Conservation (phyloP, 2,888 invertebrate species). For the Lasiommata megera region DNA sequence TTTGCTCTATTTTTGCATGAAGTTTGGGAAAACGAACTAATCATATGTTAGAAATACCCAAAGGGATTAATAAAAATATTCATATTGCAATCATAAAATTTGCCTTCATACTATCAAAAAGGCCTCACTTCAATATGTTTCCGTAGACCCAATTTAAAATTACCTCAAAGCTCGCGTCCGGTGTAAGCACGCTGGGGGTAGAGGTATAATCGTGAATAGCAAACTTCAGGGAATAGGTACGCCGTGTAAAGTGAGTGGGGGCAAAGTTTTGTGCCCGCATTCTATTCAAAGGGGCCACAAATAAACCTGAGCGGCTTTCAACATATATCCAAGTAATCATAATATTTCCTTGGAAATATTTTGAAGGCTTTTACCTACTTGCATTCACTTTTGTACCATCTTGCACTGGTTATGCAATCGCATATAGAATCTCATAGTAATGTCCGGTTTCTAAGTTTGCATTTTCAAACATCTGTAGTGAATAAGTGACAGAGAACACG, state of each 20-base stretch:
- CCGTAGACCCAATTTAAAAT: conserved; percentile 6
- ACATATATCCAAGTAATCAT: background rate
- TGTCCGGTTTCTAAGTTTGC: too few species aligned
- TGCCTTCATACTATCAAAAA: background rate
- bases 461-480: too few species aligned
- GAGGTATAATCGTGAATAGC: background rate
- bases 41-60: too few species aligned
- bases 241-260: background rate
- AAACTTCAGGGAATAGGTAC: background rate
- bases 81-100: background rate
- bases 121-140: background rate
- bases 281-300: background rate
- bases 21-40: too few species aligned
- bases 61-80: too few species aligned
- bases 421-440: too few species aligned
- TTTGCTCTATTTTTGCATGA: too few species aligned
- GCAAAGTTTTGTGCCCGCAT: background rate
- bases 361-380: background rate
- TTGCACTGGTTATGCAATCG: too few species aligned
- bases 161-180: background rate
- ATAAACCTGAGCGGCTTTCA: background rate
- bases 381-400: background rate
- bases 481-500: too few species aligned
- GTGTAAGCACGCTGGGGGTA: background rate
- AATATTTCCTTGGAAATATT: background rate